phyloP scores from a whole-genome alignment of 2,797 vertebrate genomes.

The Spinibarbus caldwelli region DNA sequence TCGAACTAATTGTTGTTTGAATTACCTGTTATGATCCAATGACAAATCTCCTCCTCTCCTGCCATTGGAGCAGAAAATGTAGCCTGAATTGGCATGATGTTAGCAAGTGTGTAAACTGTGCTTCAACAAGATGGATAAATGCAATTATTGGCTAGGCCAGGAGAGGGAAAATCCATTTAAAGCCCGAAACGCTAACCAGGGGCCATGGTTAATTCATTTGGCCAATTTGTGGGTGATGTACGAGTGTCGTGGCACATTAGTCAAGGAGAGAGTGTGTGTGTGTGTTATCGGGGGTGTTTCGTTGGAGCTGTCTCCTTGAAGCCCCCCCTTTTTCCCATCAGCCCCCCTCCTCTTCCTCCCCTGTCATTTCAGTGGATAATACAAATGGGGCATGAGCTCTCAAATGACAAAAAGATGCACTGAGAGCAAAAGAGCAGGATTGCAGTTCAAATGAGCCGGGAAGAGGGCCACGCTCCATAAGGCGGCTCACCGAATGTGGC shows the following conservation, averaged over 20 bases:
- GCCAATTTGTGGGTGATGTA: slow-evolving; percentile 99
- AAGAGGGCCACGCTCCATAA: slow-evolving; percentile 72
- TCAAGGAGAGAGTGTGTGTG: slow-evolving; percentile 76
- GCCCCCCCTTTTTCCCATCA: slow-evolving; percentile 37
- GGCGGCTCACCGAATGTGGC: slow-evolving; percentile 66
- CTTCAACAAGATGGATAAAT: slow-evolving; percentile 99
- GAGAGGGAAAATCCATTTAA: slow-evolving; percentile 99
- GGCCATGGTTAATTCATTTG: slow-evolving; percentile 99
- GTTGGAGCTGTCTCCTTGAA: slow-evolving; percentile 67
- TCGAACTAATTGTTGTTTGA: slow-evolving; percentile 99
- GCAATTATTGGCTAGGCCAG: slow-evolving; percentile 99
- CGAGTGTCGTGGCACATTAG: slow-evolving; percentile 98
- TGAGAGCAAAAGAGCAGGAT: slow-evolving; percentile 75
- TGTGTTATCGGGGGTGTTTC: slow-evolving; percentile 46
- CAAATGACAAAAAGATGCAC: slow-evolving; percentile 97
- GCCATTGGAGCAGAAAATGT: slow-evolving; percentile 98
- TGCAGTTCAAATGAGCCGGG: slow-evolving; percentile 88
- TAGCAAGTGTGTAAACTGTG: slow-evolving; percentile 97
- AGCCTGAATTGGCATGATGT: slow-evolving; percentile 96
- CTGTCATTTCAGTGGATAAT: slow-evolving; percentile 76
- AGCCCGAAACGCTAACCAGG: slow-evolving; percentile 99
- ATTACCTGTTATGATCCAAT: slow-evolving; percentile 99
- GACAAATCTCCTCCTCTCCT: slow-evolving; percentile 95
- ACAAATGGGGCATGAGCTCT: slow-evolving; percentile 85
- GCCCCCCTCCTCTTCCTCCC: slow-evolving; percentile 54